phyloP scores from a whole-genome alignment of 2,113 vertebrate species.

The Perccottus glenii region DNA sequence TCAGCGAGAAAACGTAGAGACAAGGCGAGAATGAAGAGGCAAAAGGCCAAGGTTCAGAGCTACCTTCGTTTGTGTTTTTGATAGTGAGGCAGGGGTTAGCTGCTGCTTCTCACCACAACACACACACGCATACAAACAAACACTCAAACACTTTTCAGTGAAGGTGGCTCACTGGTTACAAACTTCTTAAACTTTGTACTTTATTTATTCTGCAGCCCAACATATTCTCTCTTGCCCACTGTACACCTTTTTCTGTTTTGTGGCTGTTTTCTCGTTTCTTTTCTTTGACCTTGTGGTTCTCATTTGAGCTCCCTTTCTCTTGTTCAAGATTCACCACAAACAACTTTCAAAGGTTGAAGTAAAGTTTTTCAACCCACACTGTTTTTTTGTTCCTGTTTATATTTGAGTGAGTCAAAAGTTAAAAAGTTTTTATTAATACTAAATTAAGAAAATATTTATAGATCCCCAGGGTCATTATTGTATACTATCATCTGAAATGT shows the following conservation, averaged over 20 bases:
- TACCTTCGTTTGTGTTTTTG: slow-evolving; percentile 7
- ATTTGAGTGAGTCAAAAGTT: neutral
- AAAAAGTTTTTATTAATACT: neutral
- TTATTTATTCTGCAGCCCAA: slow-evolving; percentile 25
- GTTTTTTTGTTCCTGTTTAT: neutral
- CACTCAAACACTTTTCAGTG: slow-evolving; percentile 2
- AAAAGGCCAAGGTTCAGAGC: slow-evolving; percentile 18
- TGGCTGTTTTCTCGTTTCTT: neutral
- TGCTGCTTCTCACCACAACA: neutral
- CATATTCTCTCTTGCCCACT: neutral
- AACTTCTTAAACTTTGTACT: slow-evolving; percentile 12
- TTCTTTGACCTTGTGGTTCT: neutral
- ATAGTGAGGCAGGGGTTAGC: slow-evolving; percentile 4
- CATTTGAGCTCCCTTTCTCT: neutral
- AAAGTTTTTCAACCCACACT: slow-evolving; percentile 1
- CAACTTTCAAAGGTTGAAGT: slow-evolving; percentile 4
- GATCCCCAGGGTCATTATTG: too few species aligned
- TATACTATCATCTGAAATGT: too few species aligned
- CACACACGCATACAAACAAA: neutral
- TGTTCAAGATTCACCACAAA: neutral
- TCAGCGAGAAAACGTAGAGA: slow-evolving; percentile 8
- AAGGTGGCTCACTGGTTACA: slow-evolving; percentile 22
- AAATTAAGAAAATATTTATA: too few species aligned
- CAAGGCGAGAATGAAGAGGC: slow-evolving; percentile 15
- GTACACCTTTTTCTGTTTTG: neutral